Evolutionary conservation across 2,888 invertebrate species (phyloP).

Genomic region (Folsomia candida): DNA sequence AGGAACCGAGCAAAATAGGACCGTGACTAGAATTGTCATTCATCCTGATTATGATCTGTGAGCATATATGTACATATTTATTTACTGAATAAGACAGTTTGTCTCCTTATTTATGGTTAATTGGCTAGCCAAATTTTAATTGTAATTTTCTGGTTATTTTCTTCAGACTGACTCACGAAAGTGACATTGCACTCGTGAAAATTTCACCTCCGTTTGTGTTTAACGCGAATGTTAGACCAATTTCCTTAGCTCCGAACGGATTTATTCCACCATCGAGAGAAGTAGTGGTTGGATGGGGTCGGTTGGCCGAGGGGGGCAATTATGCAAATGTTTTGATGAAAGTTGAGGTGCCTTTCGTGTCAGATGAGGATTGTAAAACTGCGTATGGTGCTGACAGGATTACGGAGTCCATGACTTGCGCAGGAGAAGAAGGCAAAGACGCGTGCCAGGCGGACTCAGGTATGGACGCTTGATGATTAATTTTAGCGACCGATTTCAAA

Average conservation of each 20-base stretch:
- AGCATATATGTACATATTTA: not conserved
- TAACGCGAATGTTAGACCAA: slow-evolving; percentile 1
- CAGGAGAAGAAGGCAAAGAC: slow-evolving; percentile 28
- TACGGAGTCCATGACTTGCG: slow-evolving; percentile 30
- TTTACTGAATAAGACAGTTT: too few species aligned
- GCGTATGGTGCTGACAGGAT: slow-evolving; percentile 17
- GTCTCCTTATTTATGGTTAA: too few species aligned
- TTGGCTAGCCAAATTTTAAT: too few species aligned
- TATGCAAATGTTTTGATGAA: slow-evolving; percentile 14
- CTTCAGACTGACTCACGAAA: not conserved
- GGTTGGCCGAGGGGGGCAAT: not conserved
- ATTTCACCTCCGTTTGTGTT: slow-evolving; percentile 17
- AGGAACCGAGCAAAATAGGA: slow-evolving; percentile 17
- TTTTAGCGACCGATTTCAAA: too few species aligned
- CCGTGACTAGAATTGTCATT: slow-evolving; percentile 3
- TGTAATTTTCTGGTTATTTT: not conserved
- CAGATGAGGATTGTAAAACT: slow-evolving; percentile 9
- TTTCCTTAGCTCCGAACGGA: not conserved
- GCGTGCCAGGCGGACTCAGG: slow-evolving; percentile 33
- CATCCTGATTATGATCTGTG: slow-evolving; percentile 14
- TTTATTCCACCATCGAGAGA: not conserved
- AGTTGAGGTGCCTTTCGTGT: slow-evolving; percentile 20
- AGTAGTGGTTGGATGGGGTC: slow-evolving; percentile 21
- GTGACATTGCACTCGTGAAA: slow-evolving; percentile 18
- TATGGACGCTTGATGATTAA: too few species aligned